phyloP scores from a whole-genome alignment of 2,888 invertebrate genomes.

The Patella ulyssiponensis region DNA sequence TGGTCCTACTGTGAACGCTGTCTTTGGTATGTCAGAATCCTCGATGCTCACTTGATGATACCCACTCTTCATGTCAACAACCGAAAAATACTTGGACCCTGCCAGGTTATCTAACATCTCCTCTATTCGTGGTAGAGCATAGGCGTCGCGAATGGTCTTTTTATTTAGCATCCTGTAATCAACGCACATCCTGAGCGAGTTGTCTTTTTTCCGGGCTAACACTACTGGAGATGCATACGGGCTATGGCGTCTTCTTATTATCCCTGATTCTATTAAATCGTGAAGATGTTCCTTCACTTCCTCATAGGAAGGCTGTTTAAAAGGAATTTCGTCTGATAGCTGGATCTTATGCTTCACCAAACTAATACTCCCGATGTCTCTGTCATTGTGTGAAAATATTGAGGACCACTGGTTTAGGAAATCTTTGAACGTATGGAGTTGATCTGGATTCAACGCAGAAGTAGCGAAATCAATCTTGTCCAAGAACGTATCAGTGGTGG shows the following conservation, averaged over 20 bases:
- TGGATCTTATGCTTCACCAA: background rate
- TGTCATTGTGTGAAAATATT: too few relatives aligned
- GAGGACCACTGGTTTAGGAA: too few relatives aligned
- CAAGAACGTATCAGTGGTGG: too few relatives aligned
- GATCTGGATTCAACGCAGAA: too few relatives aligned
- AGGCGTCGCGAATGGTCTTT: too few relatives aligned
- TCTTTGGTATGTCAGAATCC: background rate
- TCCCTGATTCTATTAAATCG: background rate
- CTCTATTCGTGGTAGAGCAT: too few relatives aligned
- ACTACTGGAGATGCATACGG: background rate
- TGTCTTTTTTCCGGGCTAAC: background rate
- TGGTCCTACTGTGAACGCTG: background rate
- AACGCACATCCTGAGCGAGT: too few relatives aligned
- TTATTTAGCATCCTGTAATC: too few relatives aligned
- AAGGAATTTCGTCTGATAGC: background rate
- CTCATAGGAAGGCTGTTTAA: conserved; percentile 16
- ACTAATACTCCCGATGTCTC: background rate
- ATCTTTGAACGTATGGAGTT: too few relatives aligned
- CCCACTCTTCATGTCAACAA: conserved; percentile 5
- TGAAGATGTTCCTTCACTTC: conserved; percentile 7
- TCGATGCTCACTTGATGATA: background rate
- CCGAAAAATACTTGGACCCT: background rate
- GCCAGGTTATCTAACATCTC: background rate
- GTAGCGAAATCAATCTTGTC: too few relatives aligned
- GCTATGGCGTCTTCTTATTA: background rate